These are phyloP conservation scores for Xestia rhomboidea DNA, from an alignment of 2,888 invertebrate species.

Conservation along the genomic window DNA sequence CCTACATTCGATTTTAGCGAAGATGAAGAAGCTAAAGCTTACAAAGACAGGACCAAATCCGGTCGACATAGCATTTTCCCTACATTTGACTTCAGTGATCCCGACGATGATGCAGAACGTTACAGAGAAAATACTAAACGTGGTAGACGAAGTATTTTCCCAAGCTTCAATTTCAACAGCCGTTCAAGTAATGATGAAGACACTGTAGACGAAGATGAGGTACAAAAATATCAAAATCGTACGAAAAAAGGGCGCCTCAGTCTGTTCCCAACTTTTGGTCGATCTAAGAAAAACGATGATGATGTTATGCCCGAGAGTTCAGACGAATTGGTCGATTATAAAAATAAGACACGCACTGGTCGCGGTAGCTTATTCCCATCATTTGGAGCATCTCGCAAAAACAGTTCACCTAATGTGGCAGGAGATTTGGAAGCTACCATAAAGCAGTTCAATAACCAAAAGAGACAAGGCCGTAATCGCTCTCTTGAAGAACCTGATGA, in stretches of 20 bases:
- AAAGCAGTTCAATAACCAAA: conserved; percentile 83
- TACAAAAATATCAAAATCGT: conserved; percentile 84
- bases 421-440: conserved; percentile 85
- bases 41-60: conserved; percentile 82
- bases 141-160: conserved; percentile 86
- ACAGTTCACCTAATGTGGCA: conserved; percentile 76
- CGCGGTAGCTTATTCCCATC: conserved; percentile 85
- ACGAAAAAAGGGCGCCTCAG: conserved; percentile 86
- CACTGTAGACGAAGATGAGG: conserved; percentile 84
- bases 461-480: conserved; percentile 78
- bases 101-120: conserved; percentile 80
- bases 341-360: conserved; percentile 83
- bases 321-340: conserved; percentile 86
- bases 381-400: conserved; percentile 85
- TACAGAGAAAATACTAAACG: conserved; percentile 85
- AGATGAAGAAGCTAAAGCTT: conserved; percentile 80
- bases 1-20: conserved; percentile 85
- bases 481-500: conserved; percentile 78
- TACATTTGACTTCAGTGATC: conserved; percentile 85
- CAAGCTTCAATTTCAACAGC: conserved; percentile 84
- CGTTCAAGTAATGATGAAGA: conserved; percentile 81
- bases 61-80: conserved; percentile 86
- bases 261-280: conserved; percentile 86
- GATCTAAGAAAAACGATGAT: conserved; percentile 82
- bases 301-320: conserved; percentile 86